Base-by-base conservation (phyloP, 2,888 invertebrate species). In the Lissonota sp. region DNA sequence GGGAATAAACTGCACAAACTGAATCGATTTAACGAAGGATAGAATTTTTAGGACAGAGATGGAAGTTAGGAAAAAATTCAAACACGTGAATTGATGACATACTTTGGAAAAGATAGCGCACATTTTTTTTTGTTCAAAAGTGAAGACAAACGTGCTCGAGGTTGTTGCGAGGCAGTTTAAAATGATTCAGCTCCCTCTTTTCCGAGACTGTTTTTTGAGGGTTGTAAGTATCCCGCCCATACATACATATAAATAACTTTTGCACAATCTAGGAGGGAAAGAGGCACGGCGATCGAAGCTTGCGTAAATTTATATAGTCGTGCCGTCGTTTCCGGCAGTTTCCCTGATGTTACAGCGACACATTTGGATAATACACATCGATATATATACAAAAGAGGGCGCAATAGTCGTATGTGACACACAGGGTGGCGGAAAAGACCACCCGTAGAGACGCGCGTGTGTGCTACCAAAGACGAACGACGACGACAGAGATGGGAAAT, bases 371-470 rank as follows among this genome's bases (percentile, higher is more conserved):
- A 26, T 26, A 26, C 26, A 26, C 26, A 37, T 39, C 10, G 16
- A 16, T 42, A 12, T 70, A 70, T 26, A 64, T n/a, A 40, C 46
- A 49, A 12, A n/a, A 26, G 26, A 26, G 26, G 26, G 3, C 26
- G 26, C 26, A 26, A 26, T 26, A 26, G 26, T 26, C 26, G 26
- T 26, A 26, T 26, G 55, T 49, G 58, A 51, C 46, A 2, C 64
- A 64, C 51, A 55, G 70, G 80, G 75, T 80, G 75, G 70, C 79
- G 14, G 60, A 44, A 53, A 51, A 14, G 63, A 10, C 63, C 14
- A 60, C 70, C 80, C 66, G 66, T 58, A 66, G 51, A 58, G 63
- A 58, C 53, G 74, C 70, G 53, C 71, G 66, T 60, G 74, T 40
- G 60, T 57, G 57, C 12, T 53, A 14, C 26, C 49, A 37, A 51